Evolutionary conservation across 2,113 vertebrate species (phyloP), one percentile per base, ranked within the genome.

Genomic region (Diadophis punctatus): DNA sequence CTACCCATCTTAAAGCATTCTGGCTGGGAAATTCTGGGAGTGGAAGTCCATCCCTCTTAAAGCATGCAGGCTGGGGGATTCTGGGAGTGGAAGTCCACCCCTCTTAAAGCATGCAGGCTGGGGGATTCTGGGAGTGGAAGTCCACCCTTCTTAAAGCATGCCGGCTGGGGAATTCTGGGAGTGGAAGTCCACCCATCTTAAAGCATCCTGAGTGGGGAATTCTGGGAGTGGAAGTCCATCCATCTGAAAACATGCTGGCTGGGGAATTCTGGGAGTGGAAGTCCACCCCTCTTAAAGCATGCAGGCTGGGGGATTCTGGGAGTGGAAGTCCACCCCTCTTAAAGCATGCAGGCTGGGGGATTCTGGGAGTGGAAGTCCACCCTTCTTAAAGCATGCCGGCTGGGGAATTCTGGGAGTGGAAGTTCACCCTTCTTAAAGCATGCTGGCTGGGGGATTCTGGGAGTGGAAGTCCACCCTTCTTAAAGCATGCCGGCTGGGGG

Each of bases 401-500:
- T 27, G 9, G 30, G 63, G 30, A 0, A 74, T n/a, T 74, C 63
- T 34, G n/a, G n/a, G 63, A 74, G 10, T 60, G 0, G 58, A 30
- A 30, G 58, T 1, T 2, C 25, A 4, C 25, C 3, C 3, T 0
- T 30, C 25, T 18, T 74, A n/a, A n/a, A 74, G 60, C 11, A n/a
- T 0, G 11, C 30, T 11, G 58, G 9, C 9, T 60, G 9, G 30
- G 12, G 11, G 0, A 68, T 14, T 34, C n/a, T 74, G 63, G n/a
- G 63, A 74, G 1, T 12, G 0, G 3, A 30, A 30, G 1, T 0
- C 10, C 58, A 1, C 1, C 1, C 3, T 0, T 63, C 58, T 34
- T 74, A 18, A 34, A 34, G n/a, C n/a, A 74, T 2, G 11, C 63
- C 1, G 58, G 3, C 27, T 30, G 27, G 30, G 63, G 63, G 0